Conservation (phyloP, 2,113 vertebrate genomes). For the Mirounga angustirostris region DNA sequence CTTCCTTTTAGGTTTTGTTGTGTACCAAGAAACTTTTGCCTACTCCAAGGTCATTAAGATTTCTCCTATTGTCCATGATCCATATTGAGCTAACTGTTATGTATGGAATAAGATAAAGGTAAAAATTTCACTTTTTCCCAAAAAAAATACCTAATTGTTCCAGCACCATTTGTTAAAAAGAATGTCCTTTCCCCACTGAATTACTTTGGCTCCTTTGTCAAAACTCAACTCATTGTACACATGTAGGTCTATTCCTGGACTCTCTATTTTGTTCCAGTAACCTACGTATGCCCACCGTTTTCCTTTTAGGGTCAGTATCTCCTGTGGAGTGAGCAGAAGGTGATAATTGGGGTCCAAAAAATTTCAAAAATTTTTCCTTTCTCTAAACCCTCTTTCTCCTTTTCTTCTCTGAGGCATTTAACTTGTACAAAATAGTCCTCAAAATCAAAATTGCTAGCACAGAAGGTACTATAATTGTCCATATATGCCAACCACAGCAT, state of each 20-base stretch:
- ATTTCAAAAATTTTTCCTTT: neutral
- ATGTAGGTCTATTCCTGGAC: neutral
- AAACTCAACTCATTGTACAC: neutral
- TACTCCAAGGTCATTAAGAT: neutral
- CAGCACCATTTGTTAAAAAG: neutral
- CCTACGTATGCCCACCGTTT: neutral
- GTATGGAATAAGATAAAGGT: neutral
- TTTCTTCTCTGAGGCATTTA: conserved; percentile 16
- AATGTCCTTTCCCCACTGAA: neutral
- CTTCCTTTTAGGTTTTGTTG: neutral
- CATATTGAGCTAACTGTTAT: conserved; percentile 31
- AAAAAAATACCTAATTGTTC: conserved; percentile 29
- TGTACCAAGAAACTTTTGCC: neutral
- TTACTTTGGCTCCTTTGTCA: conserved; percentile 28
- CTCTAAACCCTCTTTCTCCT: neutral
- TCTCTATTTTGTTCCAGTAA: neutral
- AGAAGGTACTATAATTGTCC: conserved; percentile 14
- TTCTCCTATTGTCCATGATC: neutral
- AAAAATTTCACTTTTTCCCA: neutral
- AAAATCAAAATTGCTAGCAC: conserved; percentile 7
- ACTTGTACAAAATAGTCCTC: conserved; percentile 28
- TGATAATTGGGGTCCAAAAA: neutral
- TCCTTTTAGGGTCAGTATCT: neutral
- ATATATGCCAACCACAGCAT: neutral
- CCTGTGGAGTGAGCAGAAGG: neutral